Conservation (phyloP, 2,888 invertebrate genomes). For the Amblyteles armatorius region DNA sequence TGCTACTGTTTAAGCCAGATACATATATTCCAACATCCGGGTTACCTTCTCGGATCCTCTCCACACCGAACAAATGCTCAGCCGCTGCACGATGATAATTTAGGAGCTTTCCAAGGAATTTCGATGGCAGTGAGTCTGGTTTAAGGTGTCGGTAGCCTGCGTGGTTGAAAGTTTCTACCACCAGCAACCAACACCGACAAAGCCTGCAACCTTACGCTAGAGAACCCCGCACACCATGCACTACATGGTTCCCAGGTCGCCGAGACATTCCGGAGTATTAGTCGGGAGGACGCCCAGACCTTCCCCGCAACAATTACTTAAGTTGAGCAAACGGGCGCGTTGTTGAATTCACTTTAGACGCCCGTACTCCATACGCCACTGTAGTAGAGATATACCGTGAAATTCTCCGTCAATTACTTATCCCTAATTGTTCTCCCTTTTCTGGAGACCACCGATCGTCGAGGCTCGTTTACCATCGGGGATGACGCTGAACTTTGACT, state of each 20-base stretch:
- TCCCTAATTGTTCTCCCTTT: constrained; percentile 76
- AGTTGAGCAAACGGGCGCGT: constrained; percentile 71
- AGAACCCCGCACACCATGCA: constrained; percentile 52
- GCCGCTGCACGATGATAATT: constrained; percentile 71
- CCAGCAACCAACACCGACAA: constrained; percentile 2
- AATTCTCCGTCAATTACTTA: constrained; percentile 79
- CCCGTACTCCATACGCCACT: constrained; percentile 31
- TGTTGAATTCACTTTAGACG: constrained; percentile 55
- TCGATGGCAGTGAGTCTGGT: constrained; percentile 58
- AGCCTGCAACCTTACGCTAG: constrained; percentile 36
- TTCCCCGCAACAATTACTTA: constrained; percentile 75
- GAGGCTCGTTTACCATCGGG: constrained; percentile 62
- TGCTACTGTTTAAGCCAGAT: constrained; percentile 5
- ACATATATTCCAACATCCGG: constrained; percentile 20
- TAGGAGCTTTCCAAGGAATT: constrained; percentile 75
- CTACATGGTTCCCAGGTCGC: constrained; percentile 40
- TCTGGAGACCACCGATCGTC: constrained; percentile 59
- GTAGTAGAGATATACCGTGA: constrained; percentile 61
- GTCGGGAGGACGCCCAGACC: constrained; percentile 31
- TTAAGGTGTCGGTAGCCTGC: constrained; percentile 46
- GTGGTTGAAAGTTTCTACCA: constrained; percentile 36
- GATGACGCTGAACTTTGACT: constrained; percentile 71
- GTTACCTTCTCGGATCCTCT: constrained; percentile 26
- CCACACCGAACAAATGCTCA: constrained; percentile 52
- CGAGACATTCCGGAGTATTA: constrained; percentile 71